Evolutionary conservation across 2,888 invertebrate genomes (phyloP).

Genomic region (Nysson spinosus): DNA sequence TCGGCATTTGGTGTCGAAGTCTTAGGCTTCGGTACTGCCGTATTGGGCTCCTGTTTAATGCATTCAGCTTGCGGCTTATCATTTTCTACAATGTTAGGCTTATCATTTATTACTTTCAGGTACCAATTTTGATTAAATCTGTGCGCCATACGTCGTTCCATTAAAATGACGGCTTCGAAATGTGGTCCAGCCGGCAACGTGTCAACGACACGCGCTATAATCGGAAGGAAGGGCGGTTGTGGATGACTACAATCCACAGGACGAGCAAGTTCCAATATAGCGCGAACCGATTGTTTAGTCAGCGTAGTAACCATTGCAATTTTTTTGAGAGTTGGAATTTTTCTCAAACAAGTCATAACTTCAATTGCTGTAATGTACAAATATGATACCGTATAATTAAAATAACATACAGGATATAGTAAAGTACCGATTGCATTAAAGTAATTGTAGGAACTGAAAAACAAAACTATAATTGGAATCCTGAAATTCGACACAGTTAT

Average conservation of each 20-base stretch:
- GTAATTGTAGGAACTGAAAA: not conserved
- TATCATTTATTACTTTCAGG: slow-evolving; percentile 1
- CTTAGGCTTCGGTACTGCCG: not conserved
- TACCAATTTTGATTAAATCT: slow-evolving; percentile 52
- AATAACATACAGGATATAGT: too few species aligned
- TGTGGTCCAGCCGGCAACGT: slow-evolving; percentile 71
- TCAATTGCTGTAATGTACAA: slow-evolving; percentile 66
- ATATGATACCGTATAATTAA: too few species aligned
- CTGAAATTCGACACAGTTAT: too few species aligned
- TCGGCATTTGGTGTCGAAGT: slow-evolving; percentile 3
- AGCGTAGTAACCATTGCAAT: slow-evolving; percentile 74
- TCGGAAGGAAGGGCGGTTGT: slow-evolving; percentile 72
- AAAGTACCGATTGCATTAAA: too few species aligned
- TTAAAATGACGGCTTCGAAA: slow-evolving; percentile 72
- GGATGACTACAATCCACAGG: slow-evolving; percentile 66
- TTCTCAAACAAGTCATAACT: slow-evolving; percentile 70
- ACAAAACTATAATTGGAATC: not conserved
- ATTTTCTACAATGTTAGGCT: slow-evolving; percentile 7
- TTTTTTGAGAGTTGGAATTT: slow-evolving; percentile 66
- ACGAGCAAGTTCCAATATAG: slow-evolving; percentile 72
- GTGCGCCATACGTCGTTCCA: slow-evolving; percentile 70
- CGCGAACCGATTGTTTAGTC: slow-evolving; percentile 75
- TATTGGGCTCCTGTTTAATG: not conserved
- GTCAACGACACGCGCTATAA: slow-evolving; percentile 71
- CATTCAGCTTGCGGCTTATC: slow-evolving; percentile 15